Conservation (phyloP, 30 jellyfish, hydroid and myxozoan genomes). For the Chrysaora quinquecirrha region DNA sequence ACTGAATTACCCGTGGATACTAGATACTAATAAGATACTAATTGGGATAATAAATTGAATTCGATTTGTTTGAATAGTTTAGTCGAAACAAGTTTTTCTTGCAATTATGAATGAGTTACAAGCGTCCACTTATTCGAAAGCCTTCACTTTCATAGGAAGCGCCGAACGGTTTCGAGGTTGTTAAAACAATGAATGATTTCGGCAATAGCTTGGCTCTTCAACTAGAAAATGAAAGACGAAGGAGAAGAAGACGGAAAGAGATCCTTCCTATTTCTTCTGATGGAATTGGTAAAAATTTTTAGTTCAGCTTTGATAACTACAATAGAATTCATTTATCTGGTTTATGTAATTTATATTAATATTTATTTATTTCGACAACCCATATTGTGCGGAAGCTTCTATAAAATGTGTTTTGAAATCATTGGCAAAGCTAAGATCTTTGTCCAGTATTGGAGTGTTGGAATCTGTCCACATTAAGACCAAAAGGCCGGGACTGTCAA, state of each 20-base stretch:
- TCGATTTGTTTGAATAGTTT: too few relatives aligned
- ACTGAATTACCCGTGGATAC: too few relatives aligned
- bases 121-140: too few relatives aligned
- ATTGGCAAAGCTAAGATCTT: too few relatives aligned
- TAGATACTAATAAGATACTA: too few relatives aligned
- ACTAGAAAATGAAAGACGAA: slow-evolving; percentile 31
- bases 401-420: background rate
- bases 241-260: slow-evolving; percentile 42
- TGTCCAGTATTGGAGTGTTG: too few relatives aligned
- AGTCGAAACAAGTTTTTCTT: too few relatives aligned
- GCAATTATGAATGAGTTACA: too few relatives aligned
- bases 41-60: too few relatives aligned
- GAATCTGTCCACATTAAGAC: too few relatives aligned
- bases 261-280: slow-evolving; percentile 45
- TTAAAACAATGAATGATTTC: slow-evolving; percentile 42
- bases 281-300: slow-evolving; percentile 26
- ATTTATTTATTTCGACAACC: background rate
- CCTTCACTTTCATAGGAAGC: slow-evolving; percentile 22
- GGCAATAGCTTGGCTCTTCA: slow-evolving; percentile 48
- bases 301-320: background rate
- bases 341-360: background rate
- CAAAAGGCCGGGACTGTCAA: too few relatives aligned
- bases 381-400: background rate
- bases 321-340: background rate
- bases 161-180: slow-evolving; percentile 58